These are phyloP conservation scores for Gallinago solitaria DNA, from an alignment of 2,797 vertebrate genomes.

Conservation along the genomic window DNA sequence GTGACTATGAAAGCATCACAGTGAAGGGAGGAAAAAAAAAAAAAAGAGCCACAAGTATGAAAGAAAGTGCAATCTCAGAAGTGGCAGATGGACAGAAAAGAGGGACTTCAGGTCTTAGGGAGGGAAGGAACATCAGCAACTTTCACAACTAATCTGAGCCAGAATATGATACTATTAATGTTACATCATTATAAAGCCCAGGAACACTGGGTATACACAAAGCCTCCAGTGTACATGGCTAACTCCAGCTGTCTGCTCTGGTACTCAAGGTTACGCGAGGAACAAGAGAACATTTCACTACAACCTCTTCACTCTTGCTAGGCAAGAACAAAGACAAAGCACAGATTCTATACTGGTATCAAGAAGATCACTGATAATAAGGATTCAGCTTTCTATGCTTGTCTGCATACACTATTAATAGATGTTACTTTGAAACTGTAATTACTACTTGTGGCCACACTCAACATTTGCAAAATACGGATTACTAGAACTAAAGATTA, in stretches of 20 bases:
- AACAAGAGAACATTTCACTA: constrained; percentile 33
- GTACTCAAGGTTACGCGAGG: not conserved
- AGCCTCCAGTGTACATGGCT: not conserved
- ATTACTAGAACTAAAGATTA: constrained; percentile 41
- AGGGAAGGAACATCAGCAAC: not conserved
- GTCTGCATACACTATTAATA: constrained; percentile 31
- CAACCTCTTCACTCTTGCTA: not conserved
- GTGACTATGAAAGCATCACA: not conserved
- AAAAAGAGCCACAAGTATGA: not conserved
- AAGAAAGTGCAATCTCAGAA: not conserved
- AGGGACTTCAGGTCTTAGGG: not conserved
- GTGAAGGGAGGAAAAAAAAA: no score
- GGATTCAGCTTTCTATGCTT: constrained; percentile 13
- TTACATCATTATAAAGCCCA: not conserved
- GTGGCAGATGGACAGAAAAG: not conserved
- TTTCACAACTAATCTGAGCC: not conserved
- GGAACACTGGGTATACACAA: constrained; percentile 7
- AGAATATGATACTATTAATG: not conserved
- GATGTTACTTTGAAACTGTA: constrained; percentile 44
- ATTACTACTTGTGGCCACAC: constrained; percentile 9
- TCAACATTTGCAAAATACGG: not conserved
- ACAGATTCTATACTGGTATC: not conserved
- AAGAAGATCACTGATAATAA: constrained; percentile 13
- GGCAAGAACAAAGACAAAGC: not conserved
- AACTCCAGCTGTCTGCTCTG: constrained; percentile 31